Conservation (phyloP, 2,113 vertebrate species). For the Tachuris rubrigastra region DNA sequence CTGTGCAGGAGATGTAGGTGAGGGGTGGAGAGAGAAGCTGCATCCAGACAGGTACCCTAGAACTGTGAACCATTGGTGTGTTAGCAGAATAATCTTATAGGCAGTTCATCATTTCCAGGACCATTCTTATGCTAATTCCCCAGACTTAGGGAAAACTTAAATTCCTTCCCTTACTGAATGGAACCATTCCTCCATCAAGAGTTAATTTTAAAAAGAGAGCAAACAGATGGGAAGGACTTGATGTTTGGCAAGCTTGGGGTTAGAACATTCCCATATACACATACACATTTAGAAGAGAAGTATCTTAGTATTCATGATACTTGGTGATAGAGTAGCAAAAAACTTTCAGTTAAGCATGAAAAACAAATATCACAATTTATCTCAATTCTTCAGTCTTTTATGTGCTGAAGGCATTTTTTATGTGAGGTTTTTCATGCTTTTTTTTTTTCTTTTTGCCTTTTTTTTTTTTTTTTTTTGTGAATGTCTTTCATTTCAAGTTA, state of each 20-base stretch:
- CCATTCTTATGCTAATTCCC: slow-evolving; percentile 50
- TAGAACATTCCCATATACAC: slow-evolving; percentile 68
- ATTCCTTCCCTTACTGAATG: slow-evolving; percentile 40
- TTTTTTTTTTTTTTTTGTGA: neutral
- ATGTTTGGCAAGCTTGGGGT: slow-evolving; percentile 61
- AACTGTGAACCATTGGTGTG: slow-evolving; percentile 7
- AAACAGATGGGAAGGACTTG: slow-evolving; percentile 59
- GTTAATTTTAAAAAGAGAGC: slow-evolving; percentile 71
- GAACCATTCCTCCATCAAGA: slow-evolving; percentile 48
- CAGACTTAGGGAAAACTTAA: slow-evolving; percentile 18
- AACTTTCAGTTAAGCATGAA: slow-evolving; percentile 55
- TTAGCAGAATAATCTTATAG: slow-evolving; percentile 30
- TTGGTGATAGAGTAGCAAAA: slow-evolving; percentile 50
- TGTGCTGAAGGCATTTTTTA: slow-evolving; percentile 15
- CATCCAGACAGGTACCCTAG: neutral
- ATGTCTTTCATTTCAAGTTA: slow-evolving; percentile 46
- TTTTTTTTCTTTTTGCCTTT: neutral
- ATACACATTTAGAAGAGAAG: slow-evolving; percentile 61
- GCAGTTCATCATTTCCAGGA: slow-evolving; percentile 51
- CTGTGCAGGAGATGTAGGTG: neutral
- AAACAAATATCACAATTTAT: slow-evolving; percentile 63
- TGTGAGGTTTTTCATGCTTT: neutral
- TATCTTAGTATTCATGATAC: slow-evolving; percentile 66
- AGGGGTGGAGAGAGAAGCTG: neutral
- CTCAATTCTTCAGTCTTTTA: slow-evolving; percentile 47